A percentile compares a stretch with the other conserved stretches of the same genome.
Evolutionary conservation across 2,888 invertebrate species (phyloP).

Genomic region (Dascillus cervinus): DNA sequence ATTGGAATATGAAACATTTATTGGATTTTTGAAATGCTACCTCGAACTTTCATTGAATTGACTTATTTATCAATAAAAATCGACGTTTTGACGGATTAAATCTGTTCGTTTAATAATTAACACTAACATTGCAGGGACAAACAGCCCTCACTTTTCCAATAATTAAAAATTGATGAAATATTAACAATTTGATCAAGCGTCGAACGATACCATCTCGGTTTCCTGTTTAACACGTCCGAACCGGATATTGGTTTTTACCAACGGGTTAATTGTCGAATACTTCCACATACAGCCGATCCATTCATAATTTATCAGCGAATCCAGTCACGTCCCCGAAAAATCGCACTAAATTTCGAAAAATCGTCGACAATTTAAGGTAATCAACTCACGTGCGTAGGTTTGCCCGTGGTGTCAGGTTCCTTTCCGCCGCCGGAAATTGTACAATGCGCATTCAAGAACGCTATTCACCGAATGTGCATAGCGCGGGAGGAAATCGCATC

Average conservation of each 20-base stretch:
- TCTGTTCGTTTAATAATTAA: too few relatives aligned
- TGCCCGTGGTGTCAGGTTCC: slow-evolving; percentile 24
- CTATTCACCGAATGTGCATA: too few relatives aligned
- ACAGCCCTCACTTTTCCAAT: too few relatives aligned
- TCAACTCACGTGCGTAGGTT: slow-evolving; percentile 25
- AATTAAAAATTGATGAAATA: too few relatives aligned
- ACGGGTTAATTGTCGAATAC: slow-evolving; percentile 18
- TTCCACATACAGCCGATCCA: slow-evolving; percentile 6
- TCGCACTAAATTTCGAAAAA: neutral
- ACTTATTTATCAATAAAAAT: too few relatives aligned
- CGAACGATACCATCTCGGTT: too few relatives aligned
- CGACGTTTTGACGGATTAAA: too few relatives aligned
- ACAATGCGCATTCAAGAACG: slow-evolving; percentile 22
- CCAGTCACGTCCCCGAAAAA: neutral
- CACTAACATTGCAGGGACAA: too few relatives aligned
- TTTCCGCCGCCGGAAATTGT: slow-evolving; percentile 26
- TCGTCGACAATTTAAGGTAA: slow-evolving; percentile 7
- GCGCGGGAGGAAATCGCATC: slow-evolving; percentile 14
- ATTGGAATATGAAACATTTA: too few relatives aligned
- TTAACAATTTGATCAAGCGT: too few relatives aligned
- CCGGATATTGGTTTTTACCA: slow-evolving; percentile 30
- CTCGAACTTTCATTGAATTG: too few relatives aligned
- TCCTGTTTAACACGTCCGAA: slow-evolving; percentile 32
- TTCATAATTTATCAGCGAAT: slow-evolving; percentile 8
- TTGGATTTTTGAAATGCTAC: too few relatives aligned